Evolutionary conservation across 2,797 vertebrate genomes (phyloP).

Genomic region (Cryptoblepharus egeriae): DNA sequence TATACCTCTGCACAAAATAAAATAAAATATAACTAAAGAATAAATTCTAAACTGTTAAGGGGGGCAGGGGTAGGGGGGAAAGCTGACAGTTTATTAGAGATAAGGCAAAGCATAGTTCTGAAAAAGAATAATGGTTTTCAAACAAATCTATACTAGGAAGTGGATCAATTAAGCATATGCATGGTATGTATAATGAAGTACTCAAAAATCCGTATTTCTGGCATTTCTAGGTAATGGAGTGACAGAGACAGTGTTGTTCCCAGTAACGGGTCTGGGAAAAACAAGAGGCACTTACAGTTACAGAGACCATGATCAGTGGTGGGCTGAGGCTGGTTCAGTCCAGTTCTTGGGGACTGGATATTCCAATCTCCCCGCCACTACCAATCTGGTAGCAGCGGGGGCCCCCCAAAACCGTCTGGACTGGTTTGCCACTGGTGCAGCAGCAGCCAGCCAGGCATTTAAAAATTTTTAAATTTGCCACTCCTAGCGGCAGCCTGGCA

Average conservation of each 20-base stretch:
- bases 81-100: slow-evolving; percentile 2
- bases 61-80: slow-evolving; percentile 34
- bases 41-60: slow-evolving; percentile 10
- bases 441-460: too few species aligned
- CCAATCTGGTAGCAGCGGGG: too few species aligned
- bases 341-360: too few species aligned
- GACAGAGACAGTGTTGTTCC: too few species aligned
- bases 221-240: not conserved
- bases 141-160: slow-evolving; percentile 32
- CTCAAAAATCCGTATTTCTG: not conserved
- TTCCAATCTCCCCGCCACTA: too few species aligned
- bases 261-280: not conserved
- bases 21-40: slow-evolving; percentile 28
- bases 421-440: too few species aligned
- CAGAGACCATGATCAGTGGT: too few species aligned
- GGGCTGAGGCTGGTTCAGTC: too few species aligned
- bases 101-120: slow-evolving; percentile 31
- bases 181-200: not conserved
- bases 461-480: too few species aligned
- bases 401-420: too few species aligned
- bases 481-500: too few species aligned
- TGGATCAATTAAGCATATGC: not conserved
- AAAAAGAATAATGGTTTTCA: not conserved
- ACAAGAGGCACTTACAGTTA: not conserved
- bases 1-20: slow-evolving; percentile 32